Percentiles rank a stretch among this genome's conserved stretches.
These are phyloP conservation scores for Parnassius smintheus DNA, from an alignment of 2,888 invertebrate genomes.

Conservation along the genomic window DNA sequence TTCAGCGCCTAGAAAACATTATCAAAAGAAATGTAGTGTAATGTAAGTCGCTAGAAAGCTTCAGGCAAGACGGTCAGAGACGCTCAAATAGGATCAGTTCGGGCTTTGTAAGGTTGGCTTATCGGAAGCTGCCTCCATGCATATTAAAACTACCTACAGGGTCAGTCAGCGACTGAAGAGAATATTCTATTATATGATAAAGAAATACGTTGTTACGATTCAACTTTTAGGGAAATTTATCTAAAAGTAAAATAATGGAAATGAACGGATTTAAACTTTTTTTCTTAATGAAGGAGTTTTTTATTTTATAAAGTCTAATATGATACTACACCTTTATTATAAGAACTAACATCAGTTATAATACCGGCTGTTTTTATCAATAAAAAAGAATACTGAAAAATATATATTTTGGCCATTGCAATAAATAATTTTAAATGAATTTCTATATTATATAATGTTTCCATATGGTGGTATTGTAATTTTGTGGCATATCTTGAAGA, in stretches of 20 bases:
- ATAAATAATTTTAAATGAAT: too few species aligned
- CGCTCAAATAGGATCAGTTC: constrained; percentile 67
- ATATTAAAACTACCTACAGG: constrained; percentile 63
- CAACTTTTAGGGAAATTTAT: constrained; percentile 13
- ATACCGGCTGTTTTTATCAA: too few species aligned
- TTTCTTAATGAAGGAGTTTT: too few species aligned
- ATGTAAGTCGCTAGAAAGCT: constrained; percentile 51
- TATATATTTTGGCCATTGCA: too few species aligned
- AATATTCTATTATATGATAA: constrained; percentile 56
- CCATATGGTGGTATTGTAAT: too few species aligned
- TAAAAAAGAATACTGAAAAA: too few species aligned
- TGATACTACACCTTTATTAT: too few species aligned
- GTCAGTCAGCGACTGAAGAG: constrained; percentile 44
- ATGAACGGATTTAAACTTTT: too few species aligned
- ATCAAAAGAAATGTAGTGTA: constrained; percentile 42
- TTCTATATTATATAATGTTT: too few species aligned
- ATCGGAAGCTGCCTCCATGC: constrained; percentile 63
- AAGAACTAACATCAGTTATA: too few species aligned
- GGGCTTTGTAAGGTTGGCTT: constrained; percentile 60
- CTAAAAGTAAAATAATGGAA: constrained; percentile 5
- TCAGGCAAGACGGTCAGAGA: constrained; percentile 42
- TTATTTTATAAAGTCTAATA: too few species aligned
- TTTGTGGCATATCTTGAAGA: too few species aligned
- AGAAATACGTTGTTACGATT: constrained; percentile 28
- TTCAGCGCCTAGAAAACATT: constrained; percentile 19